phyloP scores from a whole-genome alignment of 2,797 vertebrate species.

The Meriones psammophilus region DNA sequence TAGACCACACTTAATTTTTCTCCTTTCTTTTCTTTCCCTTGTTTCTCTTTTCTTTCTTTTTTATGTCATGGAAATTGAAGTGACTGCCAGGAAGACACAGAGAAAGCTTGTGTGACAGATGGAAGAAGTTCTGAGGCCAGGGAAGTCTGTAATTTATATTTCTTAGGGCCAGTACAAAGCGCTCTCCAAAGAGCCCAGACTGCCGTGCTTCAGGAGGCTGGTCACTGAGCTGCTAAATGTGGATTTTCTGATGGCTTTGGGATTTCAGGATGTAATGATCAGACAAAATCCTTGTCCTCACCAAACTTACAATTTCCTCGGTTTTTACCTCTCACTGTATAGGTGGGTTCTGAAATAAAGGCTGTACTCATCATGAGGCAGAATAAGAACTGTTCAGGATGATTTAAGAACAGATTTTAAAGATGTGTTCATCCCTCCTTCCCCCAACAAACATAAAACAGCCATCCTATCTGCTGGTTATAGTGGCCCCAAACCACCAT shows the following conservation, averaged over 20 bases:
- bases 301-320: conserved; percentile 51
- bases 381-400: not conserved
- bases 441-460: not conserved
- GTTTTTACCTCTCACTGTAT: not conserved
- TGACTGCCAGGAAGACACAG: conserved; percentile 68
- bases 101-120: conserved; percentile 68
- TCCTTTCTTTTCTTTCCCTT: too few relatives aligned
- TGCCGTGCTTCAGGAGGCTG: not conserved
- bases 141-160: conserved; percentile 75
- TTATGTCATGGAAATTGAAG: conserved; percentile 66
- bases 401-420: not conserved
- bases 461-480: not conserved
- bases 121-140: conserved; percentile 72
- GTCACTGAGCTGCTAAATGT: conserved; percentile 57
- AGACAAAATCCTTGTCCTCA: conserved; percentile 68
- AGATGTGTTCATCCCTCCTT: too few relatives aligned
- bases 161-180: conserved; percentile 58
- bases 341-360: conserved; percentile 31
- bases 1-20: conserved; percentile 15
- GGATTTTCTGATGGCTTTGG: conserved; percentile 41
- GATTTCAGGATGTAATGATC: conserved; percentile 21
- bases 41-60: not conserved
- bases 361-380: not conserved
- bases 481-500: not conserved
- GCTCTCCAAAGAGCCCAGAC: conserved; percentile 5